These are phyloP conservation scores for Tethya wilhelma DNA, from an alignment of 37 sponge, comb jelly and placozoan genomes.

Conservation along the genomic window DNA sequence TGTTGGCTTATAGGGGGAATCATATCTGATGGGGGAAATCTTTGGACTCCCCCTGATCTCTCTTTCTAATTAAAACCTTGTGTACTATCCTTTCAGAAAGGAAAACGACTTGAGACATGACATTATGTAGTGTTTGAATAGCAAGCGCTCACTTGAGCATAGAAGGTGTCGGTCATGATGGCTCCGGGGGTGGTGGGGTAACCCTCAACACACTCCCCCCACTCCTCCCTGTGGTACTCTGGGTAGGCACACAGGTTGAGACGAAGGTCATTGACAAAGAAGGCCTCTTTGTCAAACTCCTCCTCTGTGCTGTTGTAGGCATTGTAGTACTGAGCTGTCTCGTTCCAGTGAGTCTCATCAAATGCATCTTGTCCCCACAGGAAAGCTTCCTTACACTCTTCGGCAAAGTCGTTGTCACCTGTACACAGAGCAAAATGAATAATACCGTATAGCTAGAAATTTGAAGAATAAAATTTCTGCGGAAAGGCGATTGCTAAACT, in stretches of 20 bases:
- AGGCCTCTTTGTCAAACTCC: slow-evolving; percentile 3
- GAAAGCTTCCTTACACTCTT: slow-evolving; percentile 16
- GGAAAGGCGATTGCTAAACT: no score
- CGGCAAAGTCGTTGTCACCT: slow-evolving; percentile 26
- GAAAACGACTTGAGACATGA: no score
- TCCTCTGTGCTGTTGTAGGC: slow-evolving; percentile 1
- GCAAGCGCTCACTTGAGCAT: slow-evolving; percentile 34
- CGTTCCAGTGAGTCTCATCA: slow-evolving; percentile 26
- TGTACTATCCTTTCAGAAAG: no score
- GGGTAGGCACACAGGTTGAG: slow-evolving; percentile 1
- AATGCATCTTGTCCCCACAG: slow-evolving; percentile 13
- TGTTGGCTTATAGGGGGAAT: no score
- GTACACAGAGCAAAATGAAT: no score
- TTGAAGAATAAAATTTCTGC: no score
- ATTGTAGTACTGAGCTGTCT: slow-evolving; percentile 26
- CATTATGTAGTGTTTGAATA: no score
- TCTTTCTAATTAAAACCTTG: no score
- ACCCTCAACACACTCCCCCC: background rate
- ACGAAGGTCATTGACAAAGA: background rate
- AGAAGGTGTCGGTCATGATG: slow-evolving; percentile 39
- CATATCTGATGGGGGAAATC: no score
- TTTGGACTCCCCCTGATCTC: no score
- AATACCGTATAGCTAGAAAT: no score
- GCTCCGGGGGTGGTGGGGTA: slow-evolving; percentile 3
- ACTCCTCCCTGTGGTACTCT: background rate